Evolutionary conservation across 1,140 invertebrate genomes (phyloP).

Genomic region (Caenorhabditis tropicalis): DNA sequence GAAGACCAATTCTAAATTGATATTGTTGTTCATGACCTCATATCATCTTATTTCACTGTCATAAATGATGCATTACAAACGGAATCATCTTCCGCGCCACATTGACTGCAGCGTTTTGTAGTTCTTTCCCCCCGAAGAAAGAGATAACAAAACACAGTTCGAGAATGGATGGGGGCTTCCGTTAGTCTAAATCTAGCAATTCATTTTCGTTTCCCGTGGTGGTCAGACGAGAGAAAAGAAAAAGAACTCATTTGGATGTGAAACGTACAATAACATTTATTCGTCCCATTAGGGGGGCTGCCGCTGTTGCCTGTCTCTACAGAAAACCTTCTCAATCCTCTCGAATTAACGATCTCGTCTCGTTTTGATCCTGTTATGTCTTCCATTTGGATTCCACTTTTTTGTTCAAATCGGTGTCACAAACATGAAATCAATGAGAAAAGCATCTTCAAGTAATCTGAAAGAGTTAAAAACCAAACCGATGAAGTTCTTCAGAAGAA

Average conservation of each 20-base stretch:
- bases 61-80: conserved; percentile 4
- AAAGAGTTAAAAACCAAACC: not conserved
- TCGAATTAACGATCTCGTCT: conserved; percentile 39
- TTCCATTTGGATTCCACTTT: not conserved
- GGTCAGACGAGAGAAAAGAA: not conserved
- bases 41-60: not conserved
- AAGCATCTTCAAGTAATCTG: no score
- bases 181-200: not conserved
- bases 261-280: conserved; percentile 42
- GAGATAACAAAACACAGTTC: conserved; percentile 10
- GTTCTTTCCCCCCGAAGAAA: not conserved
- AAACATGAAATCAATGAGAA: not conserved
- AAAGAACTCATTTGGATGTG: conserved; percentile 34
- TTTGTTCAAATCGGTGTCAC: not conserved
- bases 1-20: not conserved
- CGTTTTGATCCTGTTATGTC: conserved; percentile 25
- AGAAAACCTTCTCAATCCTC: conserved; percentile 30
- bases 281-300: conserved; percentile 26
- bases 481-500: not conserved
- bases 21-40: not conserved
- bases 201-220: not conserved
- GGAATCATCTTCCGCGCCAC: not conserved
- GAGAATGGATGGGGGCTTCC: conserved; percentile 23
- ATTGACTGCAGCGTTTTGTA: not conserved
- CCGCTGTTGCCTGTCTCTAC: not conserved